A percentile compares a stretch with the other conserved stretches of the same genome.
phyloP scores from a whole-genome alignment of 2,113 vertebrate species.

The Triplophysa tibetana region DNA sequence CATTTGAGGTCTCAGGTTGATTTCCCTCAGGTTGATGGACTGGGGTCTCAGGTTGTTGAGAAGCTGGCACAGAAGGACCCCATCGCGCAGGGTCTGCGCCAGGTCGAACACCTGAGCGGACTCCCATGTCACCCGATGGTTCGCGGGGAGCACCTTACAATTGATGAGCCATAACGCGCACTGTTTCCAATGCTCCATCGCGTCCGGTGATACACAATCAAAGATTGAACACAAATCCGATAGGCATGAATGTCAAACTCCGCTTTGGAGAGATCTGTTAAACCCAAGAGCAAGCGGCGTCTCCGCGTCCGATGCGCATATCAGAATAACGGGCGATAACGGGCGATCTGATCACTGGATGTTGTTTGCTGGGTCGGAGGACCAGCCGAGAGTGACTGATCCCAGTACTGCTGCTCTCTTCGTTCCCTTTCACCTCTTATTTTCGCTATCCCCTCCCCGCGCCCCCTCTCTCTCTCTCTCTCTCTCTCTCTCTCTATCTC shows the following conservation, averaged over 20 bases:
- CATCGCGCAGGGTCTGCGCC: conserved; percentile 93
- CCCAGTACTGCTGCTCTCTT: conserved; percentile 36
- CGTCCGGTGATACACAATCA: conserved; percentile 36
- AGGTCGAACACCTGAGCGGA: conserved; percentile 94
- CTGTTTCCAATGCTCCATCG: conserved; percentile 94
- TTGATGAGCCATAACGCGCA: conserved; percentile 93
- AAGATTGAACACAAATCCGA: not conserved
- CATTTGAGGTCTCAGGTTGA: conserved; percentile 96
- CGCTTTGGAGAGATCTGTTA: conserved; percentile 51
- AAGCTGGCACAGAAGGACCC: conserved; percentile 92
- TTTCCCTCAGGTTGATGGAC: conserved; percentile 93
- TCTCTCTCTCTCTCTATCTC: conserved; percentile 44
- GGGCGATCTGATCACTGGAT: conserved; percentile 14
- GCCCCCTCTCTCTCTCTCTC: conserved; percentile 37
- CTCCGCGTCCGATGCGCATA: conserved; percentile 48
- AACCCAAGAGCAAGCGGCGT: conserved; percentile 22
- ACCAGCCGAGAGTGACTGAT: conserved; percentile 26
- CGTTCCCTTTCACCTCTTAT: conserved; percentile 61
- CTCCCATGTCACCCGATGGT: conserved; percentile 94
- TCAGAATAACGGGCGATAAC: conserved; percentile 25
- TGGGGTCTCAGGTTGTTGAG: conserved; percentile 90
- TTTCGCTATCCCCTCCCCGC: conserved; percentile 25
- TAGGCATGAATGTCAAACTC: conserved; percentile 25
- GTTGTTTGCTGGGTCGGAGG: conserved; percentile 14
- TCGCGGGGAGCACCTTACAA: conserved; percentile 92